phyloP scores from a whole-genome alignment of 2,113 vertebrate species.

The Antennarius striatus region DNA sequence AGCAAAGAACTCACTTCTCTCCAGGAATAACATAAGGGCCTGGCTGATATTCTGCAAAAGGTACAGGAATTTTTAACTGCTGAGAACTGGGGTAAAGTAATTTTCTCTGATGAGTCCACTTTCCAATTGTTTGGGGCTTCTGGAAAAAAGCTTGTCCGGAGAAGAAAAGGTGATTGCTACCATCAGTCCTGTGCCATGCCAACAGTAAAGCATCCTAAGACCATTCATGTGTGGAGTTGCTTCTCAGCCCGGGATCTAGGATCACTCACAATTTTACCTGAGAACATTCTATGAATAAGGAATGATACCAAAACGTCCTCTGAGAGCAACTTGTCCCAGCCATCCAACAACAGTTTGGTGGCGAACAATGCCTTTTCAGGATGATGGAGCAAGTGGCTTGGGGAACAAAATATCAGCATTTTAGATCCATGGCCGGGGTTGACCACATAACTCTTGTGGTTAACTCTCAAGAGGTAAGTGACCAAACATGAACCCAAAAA shows the following conservation, averaged over 20 bases:
- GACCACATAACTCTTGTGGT: too few relatives aligned
- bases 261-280: background rate
- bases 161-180: background rate
- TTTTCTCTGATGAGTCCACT: background rate
- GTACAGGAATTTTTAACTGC: background rate
- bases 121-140: background rate
- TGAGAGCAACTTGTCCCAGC: conserved; percentile 1
- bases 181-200: background rate
- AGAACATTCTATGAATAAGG: background rate
- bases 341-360: conserved; percentile 7
- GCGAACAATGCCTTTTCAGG: background rate
- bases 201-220: background rate
- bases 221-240: conserved; percentile 1
- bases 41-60: conserved; percentile 3
- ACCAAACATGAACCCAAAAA: too few relatives aligned
- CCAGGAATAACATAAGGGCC: background rate
- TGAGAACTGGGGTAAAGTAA: background rate
- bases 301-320: background rate
- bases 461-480: too few relatives aligned
- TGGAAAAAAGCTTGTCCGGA: background rate
- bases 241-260: background rate
- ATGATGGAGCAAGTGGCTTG: conserved; percentile 16
- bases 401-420: conserved; percentile 1
- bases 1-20: background rate
- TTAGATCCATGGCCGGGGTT: too few relatives aligned